Evolutionary conservation across 1,140 invertebrate genomes (phyloP).

Genomic region (Hycleus phaleratus): DNA sequence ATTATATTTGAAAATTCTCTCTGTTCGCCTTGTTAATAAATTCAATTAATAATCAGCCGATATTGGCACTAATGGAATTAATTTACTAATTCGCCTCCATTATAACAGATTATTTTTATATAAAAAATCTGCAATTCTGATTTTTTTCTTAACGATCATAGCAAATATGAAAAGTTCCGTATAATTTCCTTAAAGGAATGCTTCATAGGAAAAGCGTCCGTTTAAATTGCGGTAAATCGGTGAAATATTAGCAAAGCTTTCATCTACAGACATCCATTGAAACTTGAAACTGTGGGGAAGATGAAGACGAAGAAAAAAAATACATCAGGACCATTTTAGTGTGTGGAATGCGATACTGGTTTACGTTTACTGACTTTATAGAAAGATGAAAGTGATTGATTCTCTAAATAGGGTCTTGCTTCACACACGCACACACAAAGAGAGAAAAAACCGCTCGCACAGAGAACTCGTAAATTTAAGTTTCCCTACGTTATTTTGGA

Average conservation of each 20-base stretch:
- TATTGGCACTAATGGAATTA: too few species aligned
- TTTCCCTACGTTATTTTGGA: too few species aligned
- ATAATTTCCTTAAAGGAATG: conserved; percentile 4
- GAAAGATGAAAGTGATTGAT: conserved; percentile 20
- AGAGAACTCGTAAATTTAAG: too few species aligned
- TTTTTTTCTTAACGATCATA: too few species aligned
- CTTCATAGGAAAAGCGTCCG: conserved; percentile 5
- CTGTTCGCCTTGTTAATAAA: too few species aligned
- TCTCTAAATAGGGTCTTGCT: conserved; percentile 9
- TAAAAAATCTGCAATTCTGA: too few species aligned
- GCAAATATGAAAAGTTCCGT: conserved; percentile 1
- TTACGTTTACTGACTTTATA: conserved; percentile 18
- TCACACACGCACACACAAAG: background rate
- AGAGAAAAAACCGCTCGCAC: too few species aligned
- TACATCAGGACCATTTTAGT: conserved; percentile 4
- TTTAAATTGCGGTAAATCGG: conserved; percentile 19
- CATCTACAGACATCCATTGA: conserved; percentile 23
- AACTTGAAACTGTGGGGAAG: conserved; percentile 20
- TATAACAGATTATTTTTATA: too few species aligned
- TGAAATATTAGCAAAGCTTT: conserved; percentile 22
- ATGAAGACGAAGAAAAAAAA: conserved; percentile 1
- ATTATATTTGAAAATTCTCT: too few species aligned
- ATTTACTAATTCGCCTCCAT: too few species aligned
- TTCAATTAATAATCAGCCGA: too few species aligned
- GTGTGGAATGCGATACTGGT: conserved; percentile 11